Conservation (phyloP, 2,113 vertebrate genomes). For the Tachycineta bicolor region DNA sequence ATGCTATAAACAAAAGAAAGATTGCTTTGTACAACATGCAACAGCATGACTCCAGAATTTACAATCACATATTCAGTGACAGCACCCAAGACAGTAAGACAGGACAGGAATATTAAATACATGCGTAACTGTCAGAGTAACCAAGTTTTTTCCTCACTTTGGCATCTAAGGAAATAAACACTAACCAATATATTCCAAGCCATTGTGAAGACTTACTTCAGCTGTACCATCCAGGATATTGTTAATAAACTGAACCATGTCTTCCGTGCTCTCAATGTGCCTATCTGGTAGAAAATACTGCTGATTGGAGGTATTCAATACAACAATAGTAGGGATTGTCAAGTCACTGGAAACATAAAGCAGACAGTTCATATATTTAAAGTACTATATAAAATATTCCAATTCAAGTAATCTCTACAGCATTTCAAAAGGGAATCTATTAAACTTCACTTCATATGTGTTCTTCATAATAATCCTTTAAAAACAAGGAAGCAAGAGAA, state of each 20-base stretch:
- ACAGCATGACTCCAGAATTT: neutral
- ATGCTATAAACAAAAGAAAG: neutral
- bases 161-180: neutral
- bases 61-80: neutral
- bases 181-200: neutral
- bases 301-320: constrained; percentile 96
- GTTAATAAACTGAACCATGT: constrained; percentile 92
- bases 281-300: constrained; percentile 92
- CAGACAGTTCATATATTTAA: neutral
- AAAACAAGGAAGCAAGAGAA: neutral
- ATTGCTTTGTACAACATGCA: neutral
- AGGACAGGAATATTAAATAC: neutral
- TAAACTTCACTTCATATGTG: neutral
- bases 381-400: neutral
- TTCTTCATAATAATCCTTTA: neutral
- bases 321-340: constrained; percentile 88
- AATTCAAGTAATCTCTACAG: neutral
- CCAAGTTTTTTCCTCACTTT: neutral
- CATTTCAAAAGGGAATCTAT: neutral
- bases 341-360: constrained; percentile 83
- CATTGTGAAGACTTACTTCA: constrained; percentile 74
- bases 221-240: constrained; percentile 89
- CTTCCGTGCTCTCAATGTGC: constrained; percentile 81
- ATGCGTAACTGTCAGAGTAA: neutral
- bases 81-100: neutral